phyloP scores from a whole-genome alignment of 2,888 invertebrate genomes.

The Agrochola litura region DNA sequence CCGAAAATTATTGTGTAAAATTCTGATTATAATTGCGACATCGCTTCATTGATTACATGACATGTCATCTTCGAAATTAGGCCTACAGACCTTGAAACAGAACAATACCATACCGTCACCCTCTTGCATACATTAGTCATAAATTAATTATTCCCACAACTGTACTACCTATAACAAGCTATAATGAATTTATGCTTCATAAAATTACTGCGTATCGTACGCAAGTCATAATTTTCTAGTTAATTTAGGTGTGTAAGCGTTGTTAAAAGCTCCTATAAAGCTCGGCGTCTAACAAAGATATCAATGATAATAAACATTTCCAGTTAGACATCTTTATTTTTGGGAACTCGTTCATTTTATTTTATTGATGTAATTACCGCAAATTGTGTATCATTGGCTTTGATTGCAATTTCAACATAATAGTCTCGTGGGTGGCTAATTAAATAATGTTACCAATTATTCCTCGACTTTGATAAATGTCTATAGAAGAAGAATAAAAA shows the following conservation, averaged over 20 bases:
- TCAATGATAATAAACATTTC: conserved; percentile 52
- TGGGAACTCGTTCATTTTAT: conserved; percentile 17
- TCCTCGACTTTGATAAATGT: not conserved
- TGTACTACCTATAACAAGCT: conserved; percentile 69
- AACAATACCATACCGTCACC: conserved; percentile 71
- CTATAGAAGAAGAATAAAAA: too few species aligned
- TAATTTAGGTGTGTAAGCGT: conserved; percentile 40
- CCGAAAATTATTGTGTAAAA: conserved; percentile 13
- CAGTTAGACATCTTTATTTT: conserved; percentile 38
- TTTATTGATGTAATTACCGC: conserved; percentile 42
- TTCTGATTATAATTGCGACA: conserved; percentile 30
- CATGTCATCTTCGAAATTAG: conserved; percentile 63
- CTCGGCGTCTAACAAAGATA: conserved; percentile 28
- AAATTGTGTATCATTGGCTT: conserved; percentile 31
- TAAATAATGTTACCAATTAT: conserved; percentile 18
- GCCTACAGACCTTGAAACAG: conserved; percentile 69
- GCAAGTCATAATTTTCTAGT: conserved; percentile 67
- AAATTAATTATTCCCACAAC: conserved; percentile 79
- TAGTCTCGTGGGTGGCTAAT: conserved; percentile 11
- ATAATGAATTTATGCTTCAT: conserved; percentile 83
- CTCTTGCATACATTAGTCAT: conserved; percentile 81
- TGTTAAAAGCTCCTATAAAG: conserved; percentile 41
- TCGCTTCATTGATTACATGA: conserved; percentile 46
- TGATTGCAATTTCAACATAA: conserved; percentile 25
- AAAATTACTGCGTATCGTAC: conserved; percentile 73